Evolutionary conservation across 2,113 vertebrate genomes (phyloP).

Genomic region (Cricetomys ansorgei): DNA sequence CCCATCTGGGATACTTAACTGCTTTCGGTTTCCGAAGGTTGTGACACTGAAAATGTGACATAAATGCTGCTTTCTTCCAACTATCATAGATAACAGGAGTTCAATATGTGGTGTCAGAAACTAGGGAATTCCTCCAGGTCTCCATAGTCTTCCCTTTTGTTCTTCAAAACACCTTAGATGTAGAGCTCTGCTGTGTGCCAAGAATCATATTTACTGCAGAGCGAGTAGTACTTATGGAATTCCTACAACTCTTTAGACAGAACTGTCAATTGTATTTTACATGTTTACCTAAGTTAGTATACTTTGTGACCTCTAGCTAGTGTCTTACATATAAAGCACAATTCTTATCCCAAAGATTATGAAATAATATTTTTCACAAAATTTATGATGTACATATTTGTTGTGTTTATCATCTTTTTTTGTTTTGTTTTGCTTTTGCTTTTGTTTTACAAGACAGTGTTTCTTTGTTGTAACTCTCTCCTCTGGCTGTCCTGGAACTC

Average conservation of each 20-base stretch:
- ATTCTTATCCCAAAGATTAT: background rate
- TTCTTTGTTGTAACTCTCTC: too few relatives aligned
- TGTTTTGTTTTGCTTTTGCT: too few relatives aligned
- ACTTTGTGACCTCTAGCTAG: rapidly evolving
- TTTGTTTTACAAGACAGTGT: too few relatives aligned
- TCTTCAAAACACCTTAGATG: background rate
- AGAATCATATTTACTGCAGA: background rate
- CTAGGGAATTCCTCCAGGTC: background rate
- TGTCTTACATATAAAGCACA: background rate
- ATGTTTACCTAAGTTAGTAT: background rate
- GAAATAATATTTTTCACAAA: background rate
- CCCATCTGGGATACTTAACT: background rate
- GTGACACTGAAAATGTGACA: background rate
- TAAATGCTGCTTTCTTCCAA: background rate
- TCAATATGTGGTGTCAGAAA: background rate
- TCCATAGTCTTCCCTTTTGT: background rate
- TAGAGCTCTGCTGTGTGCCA: background rate
- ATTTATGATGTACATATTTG: background rate
- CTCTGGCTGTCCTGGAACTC: too few relatives aligned
- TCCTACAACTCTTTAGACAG: background rate
- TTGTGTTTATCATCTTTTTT: background rate
- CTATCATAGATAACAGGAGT: background rate
- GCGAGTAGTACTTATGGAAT: background rate
- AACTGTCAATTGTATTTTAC: background rate
- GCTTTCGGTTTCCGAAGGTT: background rate